A percentile compares a stretch with the other conserved stretches of the same genome.
Conservation (phyloP, 2,888 invertebrate species). For the Ceriagrion tenellum region DNA sequence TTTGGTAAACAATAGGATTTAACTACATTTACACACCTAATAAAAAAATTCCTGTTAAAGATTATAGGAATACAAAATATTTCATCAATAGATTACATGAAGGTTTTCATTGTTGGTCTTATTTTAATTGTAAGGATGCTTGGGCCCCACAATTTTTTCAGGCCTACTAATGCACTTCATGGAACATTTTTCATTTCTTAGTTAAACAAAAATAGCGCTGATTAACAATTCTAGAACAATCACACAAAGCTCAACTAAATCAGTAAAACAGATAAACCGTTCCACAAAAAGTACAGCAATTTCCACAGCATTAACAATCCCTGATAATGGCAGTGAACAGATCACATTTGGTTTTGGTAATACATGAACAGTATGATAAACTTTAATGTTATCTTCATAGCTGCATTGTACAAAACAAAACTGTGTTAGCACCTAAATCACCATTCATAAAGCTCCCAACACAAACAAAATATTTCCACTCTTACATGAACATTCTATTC, state of each 20-base stretch:
- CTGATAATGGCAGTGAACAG: conserved; percentile 62
- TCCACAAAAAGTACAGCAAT: not conserved
- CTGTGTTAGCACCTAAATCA: not conserved
- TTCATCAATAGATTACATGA: conserved; percentile 17
- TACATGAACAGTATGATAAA: conserved; percentile 1
- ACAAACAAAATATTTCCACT: not conserved
- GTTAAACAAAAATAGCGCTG: conserved; percentile 18
- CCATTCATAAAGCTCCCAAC: no score
- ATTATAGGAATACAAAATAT: conserved; percentile 35
- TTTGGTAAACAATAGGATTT: not conserved
- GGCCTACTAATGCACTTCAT: not conserved
- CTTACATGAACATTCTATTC: conserved; percentile 74
- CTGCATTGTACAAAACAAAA: conserved; percentile 28
- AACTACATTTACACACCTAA: not conserved
- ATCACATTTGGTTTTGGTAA: conserved; percentile 40
- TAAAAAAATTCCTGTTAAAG: not conserved
- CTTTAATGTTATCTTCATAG: not conserved
- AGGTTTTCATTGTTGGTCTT: conserved; percentile 11
- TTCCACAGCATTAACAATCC: conserved; percentile 39
- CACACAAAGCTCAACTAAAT: not conserved
- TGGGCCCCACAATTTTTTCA: not conserved
- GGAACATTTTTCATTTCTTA: not conserved
- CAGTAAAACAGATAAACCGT: not conserved
- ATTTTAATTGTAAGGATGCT: not conserved
- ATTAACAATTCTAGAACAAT: conserved; percentile 2